Base-by-base conservation (phyloP, 2,113 vertebrate genomes). In the Calyptomena viridis region DNA sequence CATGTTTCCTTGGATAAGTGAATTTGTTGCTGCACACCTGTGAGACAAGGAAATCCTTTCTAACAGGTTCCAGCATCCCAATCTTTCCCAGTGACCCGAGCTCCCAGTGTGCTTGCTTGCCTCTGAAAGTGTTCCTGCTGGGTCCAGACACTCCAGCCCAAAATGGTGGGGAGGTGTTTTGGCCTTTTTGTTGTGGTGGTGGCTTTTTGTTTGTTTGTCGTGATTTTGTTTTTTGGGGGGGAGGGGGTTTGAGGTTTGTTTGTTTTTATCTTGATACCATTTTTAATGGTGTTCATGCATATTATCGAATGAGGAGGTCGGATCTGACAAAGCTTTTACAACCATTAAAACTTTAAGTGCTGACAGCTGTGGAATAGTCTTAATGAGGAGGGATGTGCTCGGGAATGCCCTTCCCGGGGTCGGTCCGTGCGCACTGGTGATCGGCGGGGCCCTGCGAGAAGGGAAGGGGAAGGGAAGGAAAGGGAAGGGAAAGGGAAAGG, bases 31-130 rank as follows among this genome's bases (percentile, higher is more conserved):
- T 68, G 42, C 27, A 23, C 52, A 49, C 15, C 37, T 2, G 2
- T 22, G 69, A 86, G 30, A 68, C 0, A 8, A 44, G 72, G 33
- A 14, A 75, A 52, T 3, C 0, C 52, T 67, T 77, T 30, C 46
- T 35, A 30, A 42, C 16, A 6, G 6, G 9, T 66, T 49, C n/a
- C 76, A 74, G 46, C 27, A 71, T 6, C 56, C 47, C 39, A 10
- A 22, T 6, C 17, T 67, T 91, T 91, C 66, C 63, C 67, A 37
- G 58, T 4, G 35, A 35, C 35, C 30, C 8, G 28, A 11, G 35
- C 62, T 76, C 35, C 30, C 53, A 27, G 28, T 0, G 0, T 0
- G 2, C n/a, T 58, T 0, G 0, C 11, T 47, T 27, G 12, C 14
- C 23, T 59, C 64, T 40, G 47, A 22, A 55, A 77, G 52, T 13